Base-by-base conservation (phyloP, 2,797 vertebrate species). In the Enteromius argenteus region DNA sequence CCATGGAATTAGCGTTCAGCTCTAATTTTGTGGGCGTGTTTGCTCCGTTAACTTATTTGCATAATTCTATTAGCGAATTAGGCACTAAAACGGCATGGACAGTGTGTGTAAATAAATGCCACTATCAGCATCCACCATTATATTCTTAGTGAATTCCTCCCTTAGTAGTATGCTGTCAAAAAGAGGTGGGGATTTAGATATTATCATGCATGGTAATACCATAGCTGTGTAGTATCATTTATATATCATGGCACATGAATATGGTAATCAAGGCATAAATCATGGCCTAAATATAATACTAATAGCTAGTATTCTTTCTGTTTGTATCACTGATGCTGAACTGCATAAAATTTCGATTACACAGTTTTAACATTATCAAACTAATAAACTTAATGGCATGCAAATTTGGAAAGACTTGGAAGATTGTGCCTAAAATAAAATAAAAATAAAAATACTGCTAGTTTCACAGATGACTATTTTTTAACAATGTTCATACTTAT, bases 41-140 rank as follows among this genome's bases (percentile, higher is more conserved):
- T 27, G 3, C 37, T 68, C 19, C 1, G 35, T n/a, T 68, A 11
- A 39, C 10, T 60, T 3, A 77, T 77, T 60, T 27, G 51, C 49
- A 76, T 60, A 39, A 76, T 58, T 58, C 14, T 14, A 76, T 39
- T 74, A n/a, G 72, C 7, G 30, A 74, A 75, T 5, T 75, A 51
- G 49, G 3, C 10, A 4, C 27, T 21, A 35, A 73, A 21, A 21
- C 9, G 0, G 46, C 46, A 51, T 9, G 32, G 71, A 35, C 10
- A 32, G 17, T 11, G 46, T 35, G 71, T 73, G 46, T 10, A 56
- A 56, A 23, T 37, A 75, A 56, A 56, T 0, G 1, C 1, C 1
- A 0, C 46, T 53, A 21, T 35, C 30, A 35, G 17, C 32, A 5
- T 32, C 3, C 19, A n/a, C 49, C 53, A 35, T 37, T 75, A 75